phyloP scores from a whole-genome alignment of 2,888 invertebrate genomes.

The Thymelicus lineola region DNA sequence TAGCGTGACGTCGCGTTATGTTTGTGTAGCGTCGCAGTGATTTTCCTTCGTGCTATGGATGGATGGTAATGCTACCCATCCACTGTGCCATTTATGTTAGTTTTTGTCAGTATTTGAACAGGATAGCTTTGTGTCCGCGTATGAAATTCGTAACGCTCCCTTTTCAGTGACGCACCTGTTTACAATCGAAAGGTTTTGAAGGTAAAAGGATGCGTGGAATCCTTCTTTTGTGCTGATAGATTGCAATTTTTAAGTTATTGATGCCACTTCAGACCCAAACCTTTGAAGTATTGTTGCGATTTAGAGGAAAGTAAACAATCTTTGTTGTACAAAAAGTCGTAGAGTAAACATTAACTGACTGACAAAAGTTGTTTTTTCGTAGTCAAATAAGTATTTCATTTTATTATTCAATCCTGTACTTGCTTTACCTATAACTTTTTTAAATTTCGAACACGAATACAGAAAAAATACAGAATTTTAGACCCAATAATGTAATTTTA shows the following conservation, averaged over 20 bases:
- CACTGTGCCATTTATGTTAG: constrained; percentile 51
- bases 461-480: not conserved
- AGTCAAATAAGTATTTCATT: too few species aligned
- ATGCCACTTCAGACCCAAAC: constrained; percentile 15
- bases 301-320: constrained; percentile 15
- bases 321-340: not conserved
- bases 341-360: constrained; percentile 1
- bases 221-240: constrained; percentile 8
- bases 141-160: constrained; percentile 53
- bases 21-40: constrained; percentile 59
- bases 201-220: constrained; percentile 34
- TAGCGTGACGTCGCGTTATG: constrained; percentile 58
- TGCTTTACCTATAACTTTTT: too few species aligned
- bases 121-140: constrained; percentile 50
- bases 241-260: constrained; percentile 31
- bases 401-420: too few species aligned
- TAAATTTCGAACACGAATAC: too few species aligned
- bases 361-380: too few species aligned
- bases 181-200: constrained; percentile 38
- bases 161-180: constrained; percentile 48
- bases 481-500: not conserved
- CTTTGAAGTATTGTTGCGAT: constrained; percentile 20
- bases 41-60: constrained; percentile 23
- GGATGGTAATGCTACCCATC: constrained; percentile 6
- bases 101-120: constrained; percentile 57